phyloP scores from a whole-genome alignment of 92 coral and sea anemone species.

The Parazoanthus atlanticus region DNA sequence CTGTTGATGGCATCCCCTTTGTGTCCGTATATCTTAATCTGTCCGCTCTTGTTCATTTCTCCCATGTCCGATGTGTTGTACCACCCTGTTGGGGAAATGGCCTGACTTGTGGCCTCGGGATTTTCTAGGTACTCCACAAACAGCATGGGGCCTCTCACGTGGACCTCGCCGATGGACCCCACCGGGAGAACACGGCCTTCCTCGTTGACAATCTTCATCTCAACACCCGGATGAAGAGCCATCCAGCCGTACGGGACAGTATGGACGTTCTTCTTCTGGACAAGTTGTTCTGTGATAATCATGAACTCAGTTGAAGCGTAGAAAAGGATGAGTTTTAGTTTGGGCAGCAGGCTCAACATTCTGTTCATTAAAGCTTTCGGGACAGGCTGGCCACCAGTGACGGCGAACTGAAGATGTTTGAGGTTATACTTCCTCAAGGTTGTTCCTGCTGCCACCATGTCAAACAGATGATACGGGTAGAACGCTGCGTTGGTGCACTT shows the following conservation, averaged over 20 bases:
- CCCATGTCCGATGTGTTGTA: conserved; percentile 48
- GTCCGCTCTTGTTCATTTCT: conserved; percentile 42
- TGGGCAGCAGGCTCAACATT: conserved; percentile 42
- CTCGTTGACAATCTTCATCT: conserved; percentile 48
- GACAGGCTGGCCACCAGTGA: conserved; percentile 50
- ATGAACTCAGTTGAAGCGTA: conserved; percentile 55
- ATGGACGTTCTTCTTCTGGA: conserved; percentile 38
- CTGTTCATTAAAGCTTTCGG: conserved; percentile 21
- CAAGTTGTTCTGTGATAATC: conserved; percentile 29
- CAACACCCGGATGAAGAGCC: conserved; percentile 52
- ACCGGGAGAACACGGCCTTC: conserved; percentile 45
- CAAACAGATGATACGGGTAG: conserved; percentile 43
- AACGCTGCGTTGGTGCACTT: conserved; percentile 57
- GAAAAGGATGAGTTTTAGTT: conserved; percentile 2
- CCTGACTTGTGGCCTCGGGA: conserved; percentile 38
- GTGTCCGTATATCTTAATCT: conserved; percentile 51
- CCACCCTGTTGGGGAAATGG: conserved; percentile 54
- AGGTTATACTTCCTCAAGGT: conserved; percentile 2
- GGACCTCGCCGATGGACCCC: conserved; percentile 44
- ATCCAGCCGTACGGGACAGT: conserved; percentile 43
- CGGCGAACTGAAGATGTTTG: conserved; percentile 7
- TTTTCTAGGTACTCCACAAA: conserved; percentile 48
- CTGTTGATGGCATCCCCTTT: conserved; percentile 54
- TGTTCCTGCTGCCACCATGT: conserved; percentile 32
- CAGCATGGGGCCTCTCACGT: conserved; percentile 32